Base-by-base conservation (phyloP, 2,888 invertebrate genomes). In the Orthonevra nobilis region DNA sequence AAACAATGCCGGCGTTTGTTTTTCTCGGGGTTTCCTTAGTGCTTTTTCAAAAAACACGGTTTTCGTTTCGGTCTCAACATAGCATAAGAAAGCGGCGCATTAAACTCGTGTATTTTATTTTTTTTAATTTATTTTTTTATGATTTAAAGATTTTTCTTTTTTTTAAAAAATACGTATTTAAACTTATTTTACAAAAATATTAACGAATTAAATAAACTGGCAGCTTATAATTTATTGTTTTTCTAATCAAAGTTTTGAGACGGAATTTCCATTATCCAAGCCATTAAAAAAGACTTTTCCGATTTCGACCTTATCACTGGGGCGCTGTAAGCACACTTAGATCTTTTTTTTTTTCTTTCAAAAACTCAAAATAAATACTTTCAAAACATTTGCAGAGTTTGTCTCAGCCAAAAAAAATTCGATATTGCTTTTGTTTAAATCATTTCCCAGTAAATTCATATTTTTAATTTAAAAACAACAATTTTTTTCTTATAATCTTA, bases 161-260 rank as follows among this genome's bases (percentile, higher is more conserved):
- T 68, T 61, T 44, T 61, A 69, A 15, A 63, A 75, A 63, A 63
- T 46, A 54, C 58, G 12, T 23, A 26, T 36, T 42, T 50, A 46
- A 54, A 77, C 64, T 40, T 17, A 28, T 42, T 40, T 17, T 15
- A 12, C 50, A 61, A 26, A 38, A 46, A 61, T 50, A 36, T 6
- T 15, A 6, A 48, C 12, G 1, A 26, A 56, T 26, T 23, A 6
- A 42, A 52, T 61, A 46, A 60, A 38, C 52, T 77, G 77, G 70
- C 77, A 77, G 77, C 70, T 19, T 70, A 2, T 28, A 70, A 58
- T 30, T 70, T 77, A 77, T 72, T 77, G 70, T 70, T 60, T 28
- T 44, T 14, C 66, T 66, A 1, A 23, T 54, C 14, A 34, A n/a
- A 66, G n/a, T 30, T 68, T n/a, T 32, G 10, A 73, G 66, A 73